Percentiles rank a stretch among this genome's conserved stretches.
These are phyloP conservation scores for Trachelus iudaicus DNA, from an alignment of 2,888 invertebrate species.

Conservation along the genomic window DNA sequence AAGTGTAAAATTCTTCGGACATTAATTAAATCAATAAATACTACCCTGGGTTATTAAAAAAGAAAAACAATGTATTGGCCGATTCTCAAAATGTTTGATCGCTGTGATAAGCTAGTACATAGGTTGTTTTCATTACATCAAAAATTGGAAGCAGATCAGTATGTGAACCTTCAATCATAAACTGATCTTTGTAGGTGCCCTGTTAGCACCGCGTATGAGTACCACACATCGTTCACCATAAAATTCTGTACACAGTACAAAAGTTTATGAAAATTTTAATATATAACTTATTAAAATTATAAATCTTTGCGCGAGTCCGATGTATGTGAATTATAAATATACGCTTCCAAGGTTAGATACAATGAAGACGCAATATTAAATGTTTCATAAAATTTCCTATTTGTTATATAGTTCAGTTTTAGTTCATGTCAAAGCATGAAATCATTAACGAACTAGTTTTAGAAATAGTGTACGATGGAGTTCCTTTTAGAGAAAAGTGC, in stretches of 20 bases:
- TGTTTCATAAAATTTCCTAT: constrained; percentile 27
- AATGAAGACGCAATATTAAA: constrained; percentile 37
- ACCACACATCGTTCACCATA: background rate
- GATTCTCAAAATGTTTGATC: constrained; percentile 40
- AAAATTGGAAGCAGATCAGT: constrained; percentile 26
- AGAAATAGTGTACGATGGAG: constrained; percentile 10
- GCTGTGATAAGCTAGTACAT: constrained; percentile 37
- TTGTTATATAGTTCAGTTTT: constrained; percentile 31
- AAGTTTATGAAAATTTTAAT: background rate
- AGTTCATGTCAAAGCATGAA: constrained; percentile 40
- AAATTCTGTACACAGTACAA: background rate
- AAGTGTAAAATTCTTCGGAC: constrained; percentile 22
- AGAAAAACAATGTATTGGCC: constrained; percentile 35
- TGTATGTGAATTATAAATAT: constrained; percentile 4
- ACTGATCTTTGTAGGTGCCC: background rate
- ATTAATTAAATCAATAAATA: constrained; percentile 39
- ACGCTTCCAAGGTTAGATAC: constrained; percentile 34
- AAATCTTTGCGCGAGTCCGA: background rate
- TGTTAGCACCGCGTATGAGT: background rate
- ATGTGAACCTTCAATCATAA: background rate
- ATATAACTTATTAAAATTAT: background rate
- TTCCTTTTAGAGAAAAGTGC: background rate
- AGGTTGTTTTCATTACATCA: constrained; percentile 41
- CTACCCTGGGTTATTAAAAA: constrained; percentile 30
- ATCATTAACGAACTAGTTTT: constrained; percentile 31